These are phyloP conservation scores for Heliconius eleuchia DNA, from an alignment of 1,140 invertebrate species.

Conservation along the genomic window DNA sequence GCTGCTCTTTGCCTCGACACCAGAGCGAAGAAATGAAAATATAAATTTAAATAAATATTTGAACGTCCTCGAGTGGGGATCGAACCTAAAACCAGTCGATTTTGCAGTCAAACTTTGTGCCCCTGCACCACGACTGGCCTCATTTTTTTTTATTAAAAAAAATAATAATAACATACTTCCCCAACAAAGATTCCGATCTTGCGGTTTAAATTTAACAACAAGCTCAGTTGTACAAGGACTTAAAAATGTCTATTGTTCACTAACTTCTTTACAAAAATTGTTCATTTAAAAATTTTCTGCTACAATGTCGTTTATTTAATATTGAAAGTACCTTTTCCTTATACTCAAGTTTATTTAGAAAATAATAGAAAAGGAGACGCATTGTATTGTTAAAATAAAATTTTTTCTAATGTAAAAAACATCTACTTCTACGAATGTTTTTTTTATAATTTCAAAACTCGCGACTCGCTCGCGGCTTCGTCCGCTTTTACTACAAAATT, in stretches of 20 bases:
- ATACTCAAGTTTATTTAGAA: not conserved
- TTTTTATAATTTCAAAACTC: too few relatives aligned
- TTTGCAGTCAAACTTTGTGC: too few relatives aligned
- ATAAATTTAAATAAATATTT: too few relatives aligned
- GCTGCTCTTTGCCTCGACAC: too few relatives aligned
- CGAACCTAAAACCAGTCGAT: too few relatives aligned
- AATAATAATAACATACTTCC: not conserved
- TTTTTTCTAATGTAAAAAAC: not conserved
- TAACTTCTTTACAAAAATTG: not conserved
- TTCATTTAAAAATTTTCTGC: not conserved
- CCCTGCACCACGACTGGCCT: too few relatives aligned
- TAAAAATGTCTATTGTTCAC: constrained; percentile 1
- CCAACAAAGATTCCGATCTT: not conserved
- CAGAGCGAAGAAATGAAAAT: too few relatives aligned
- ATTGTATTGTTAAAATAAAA: not conserved
- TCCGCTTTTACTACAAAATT: too few relatives aligned
- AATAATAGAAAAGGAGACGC: not conserved
- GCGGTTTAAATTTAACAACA: not conserved
- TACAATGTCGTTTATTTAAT: not conserved
- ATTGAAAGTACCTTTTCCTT: not conserved
- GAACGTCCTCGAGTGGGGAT: too few relatives aligned
- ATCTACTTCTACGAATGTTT: too few relatives aligned
- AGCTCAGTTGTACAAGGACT: not conserved
- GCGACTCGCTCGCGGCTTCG: too few relatives aligned
- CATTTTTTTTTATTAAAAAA: too few relatives aligned